These are phyloP conservation scores for Lepidocyrtinus sp. DNA, from an alignment of 2,888 invertebrate genomes.

Conservation along the genomic window DNA sequence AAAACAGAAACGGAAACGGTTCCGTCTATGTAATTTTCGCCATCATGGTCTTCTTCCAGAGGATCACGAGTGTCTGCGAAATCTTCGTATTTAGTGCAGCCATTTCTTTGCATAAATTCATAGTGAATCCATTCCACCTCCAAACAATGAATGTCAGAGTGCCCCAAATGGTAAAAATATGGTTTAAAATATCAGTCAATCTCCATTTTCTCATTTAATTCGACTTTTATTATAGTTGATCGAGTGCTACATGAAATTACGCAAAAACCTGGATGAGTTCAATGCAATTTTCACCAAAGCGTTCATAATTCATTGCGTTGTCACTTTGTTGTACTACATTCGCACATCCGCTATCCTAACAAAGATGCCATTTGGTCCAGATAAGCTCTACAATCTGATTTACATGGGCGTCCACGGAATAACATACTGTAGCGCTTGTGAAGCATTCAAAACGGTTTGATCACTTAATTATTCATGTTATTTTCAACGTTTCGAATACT, in stretches of 20 bases:
- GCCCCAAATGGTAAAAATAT: too few relatives aligned
- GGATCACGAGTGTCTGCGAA: background rate
- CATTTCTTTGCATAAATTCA: background rate
- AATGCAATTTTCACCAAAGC: background rate
- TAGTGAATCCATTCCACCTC: background rate
- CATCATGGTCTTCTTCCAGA: background rate
- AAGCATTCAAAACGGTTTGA: conserved; percentile 19
- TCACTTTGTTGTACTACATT: conserved; percentile 22
- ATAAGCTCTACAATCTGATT: conserved; percentile 9
- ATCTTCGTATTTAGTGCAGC: background rate
- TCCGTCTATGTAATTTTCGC: background rate
- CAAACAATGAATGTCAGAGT: too few relatives aligned
- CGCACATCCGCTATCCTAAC: conserved; percentile 9
- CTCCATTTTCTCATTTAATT: too few relatives aligned
- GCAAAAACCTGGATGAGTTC: too few relatives aligned
- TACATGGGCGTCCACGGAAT: conserved; percentile 12
- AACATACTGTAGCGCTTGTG: conserved; percentile 10
- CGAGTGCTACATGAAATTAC: too few relatives aligned
- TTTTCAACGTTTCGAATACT: too few relatives aligned
- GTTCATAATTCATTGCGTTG: background rate
- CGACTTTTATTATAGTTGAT: too few relatives aligned
- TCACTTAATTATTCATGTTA: too few relatives aligned
- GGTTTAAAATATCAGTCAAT: too few relatives aligned
- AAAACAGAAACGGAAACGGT: too few relatives aligned
- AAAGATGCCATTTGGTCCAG: conserved; percentile 21